A percentile compares a stretch with the other conserved stretches of the same genome.
Evolutionary conservation across 1,140 invertebrate genomes (phyloP).

Genomic region (Homalodisca vitripennis): DNA sequence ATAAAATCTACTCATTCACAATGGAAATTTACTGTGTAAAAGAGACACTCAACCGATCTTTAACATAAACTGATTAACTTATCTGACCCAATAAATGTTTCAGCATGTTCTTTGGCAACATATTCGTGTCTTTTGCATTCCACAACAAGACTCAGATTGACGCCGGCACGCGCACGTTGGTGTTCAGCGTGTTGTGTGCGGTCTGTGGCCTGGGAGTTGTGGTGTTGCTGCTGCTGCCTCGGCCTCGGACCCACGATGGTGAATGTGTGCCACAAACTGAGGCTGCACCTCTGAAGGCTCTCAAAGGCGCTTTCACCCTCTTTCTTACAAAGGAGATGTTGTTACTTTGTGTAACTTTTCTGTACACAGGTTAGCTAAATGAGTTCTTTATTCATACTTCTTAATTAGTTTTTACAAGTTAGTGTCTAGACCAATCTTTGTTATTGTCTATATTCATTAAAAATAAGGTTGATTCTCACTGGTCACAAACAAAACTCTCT

Average conservation of each 20-base stretch:
- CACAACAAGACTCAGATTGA: constrained; percentile 64
- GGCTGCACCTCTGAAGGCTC: constrained; percentile 60
- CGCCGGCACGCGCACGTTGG: constrained; percentile 60
- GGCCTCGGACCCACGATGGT: constrained; percentile 53
- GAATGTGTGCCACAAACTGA: constrained; percentile 54
- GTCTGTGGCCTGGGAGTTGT: constrained; percentile 71
- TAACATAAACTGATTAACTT: neutral
- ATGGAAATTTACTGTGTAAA: too few relatives aligned
- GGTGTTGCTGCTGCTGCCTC: constrained; percentile 64
- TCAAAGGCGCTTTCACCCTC: constrained; percentile 70
- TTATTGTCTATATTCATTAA: too few relatives aligned
- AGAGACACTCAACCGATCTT: too few relatives aligned
- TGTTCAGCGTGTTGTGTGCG: constrained; percentile 72
- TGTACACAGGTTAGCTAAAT: constrained; percentile 82
- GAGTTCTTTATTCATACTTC: too few relatives aligned
- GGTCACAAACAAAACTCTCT: too few relatives aligned
- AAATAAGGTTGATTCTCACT: too few relatives aligned
- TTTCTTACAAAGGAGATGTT: constrained; percentile 83
- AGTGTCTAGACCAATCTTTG: too few relatives aligned
- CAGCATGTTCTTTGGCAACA: constrained; percentile 90
- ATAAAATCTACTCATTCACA: too few relatives aligned
- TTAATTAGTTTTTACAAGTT: too few relatives aligned
- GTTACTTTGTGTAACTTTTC: constrained; percentile 78
- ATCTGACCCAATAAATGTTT: neutral
- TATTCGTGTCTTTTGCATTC: constrained; percentile 91